These are phyloP conservation scores for Chiloscyllium punctatum DNA, from an alignment of 2,797 vertebrate genomes.

Conservation along the genomic window DNA sequence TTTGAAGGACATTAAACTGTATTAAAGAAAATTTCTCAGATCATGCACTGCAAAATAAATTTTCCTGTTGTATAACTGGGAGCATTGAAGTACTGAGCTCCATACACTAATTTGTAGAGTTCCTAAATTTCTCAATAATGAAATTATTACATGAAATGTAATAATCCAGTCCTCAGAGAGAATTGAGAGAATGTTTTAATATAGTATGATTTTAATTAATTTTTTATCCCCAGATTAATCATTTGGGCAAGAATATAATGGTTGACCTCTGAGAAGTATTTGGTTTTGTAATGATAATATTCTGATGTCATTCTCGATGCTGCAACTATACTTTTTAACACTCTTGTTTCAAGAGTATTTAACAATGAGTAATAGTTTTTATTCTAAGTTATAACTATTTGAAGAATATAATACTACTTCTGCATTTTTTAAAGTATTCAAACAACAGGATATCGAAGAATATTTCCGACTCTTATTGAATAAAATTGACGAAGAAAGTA, in stretches of 20 bases:
- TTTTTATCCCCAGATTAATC: background rate
- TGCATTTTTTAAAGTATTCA: background rate
- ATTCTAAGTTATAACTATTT: background rate
- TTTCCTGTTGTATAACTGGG: background rate
- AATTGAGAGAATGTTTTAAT: background rate
- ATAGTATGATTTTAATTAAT: background rate
- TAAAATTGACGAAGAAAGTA: background rate
- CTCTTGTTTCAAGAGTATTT: background rate
- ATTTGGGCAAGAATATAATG: background rate
- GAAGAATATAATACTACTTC: background rate
- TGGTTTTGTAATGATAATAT: background rate
- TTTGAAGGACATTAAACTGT: background rate
- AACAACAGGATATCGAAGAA: slow-evolving; percentile 36
- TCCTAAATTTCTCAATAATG: background rate
- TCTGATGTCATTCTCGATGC: background rate
- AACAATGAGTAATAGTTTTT: background rate
- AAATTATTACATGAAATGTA: background rate
- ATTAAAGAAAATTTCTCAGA: background rate
- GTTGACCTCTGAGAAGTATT: background rate
- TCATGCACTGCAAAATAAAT: background rate
- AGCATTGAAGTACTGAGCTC: background rate
- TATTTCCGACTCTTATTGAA: slow-evolving; percentile 15
- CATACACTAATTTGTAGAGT: background rate
- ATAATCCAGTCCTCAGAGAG: background rate
- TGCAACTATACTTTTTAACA: background rate